A percentile compares a stretch with the other conserved stretches of the same genome.
These are phyloP conservation scores for Perca fluviatilis DNA, from an alignment of 2,113 vertebrate genomes.

Conservation along the genomic window DNA sequence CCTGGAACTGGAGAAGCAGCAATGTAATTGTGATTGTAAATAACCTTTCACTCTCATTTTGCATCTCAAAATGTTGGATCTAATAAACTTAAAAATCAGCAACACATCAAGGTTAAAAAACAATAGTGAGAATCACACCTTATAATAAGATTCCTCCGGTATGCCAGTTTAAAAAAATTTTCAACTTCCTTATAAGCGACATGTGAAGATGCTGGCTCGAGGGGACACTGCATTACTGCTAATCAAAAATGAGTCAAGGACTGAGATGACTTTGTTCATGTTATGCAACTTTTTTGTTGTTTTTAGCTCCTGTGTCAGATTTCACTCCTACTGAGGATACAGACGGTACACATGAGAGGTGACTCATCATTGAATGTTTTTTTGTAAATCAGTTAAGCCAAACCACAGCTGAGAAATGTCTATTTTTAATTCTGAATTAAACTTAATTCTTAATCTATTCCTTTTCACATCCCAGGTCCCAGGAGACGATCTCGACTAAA, in stretches of 20 bases:
- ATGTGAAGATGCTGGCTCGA: not conserved
- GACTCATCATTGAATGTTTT: not conserved
- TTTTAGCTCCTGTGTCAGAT: slow-evolving; percentile 48
- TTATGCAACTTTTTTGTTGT: not conserved
- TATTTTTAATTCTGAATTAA: not conserved
- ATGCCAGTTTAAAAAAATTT: not conserved
- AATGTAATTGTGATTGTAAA: not conserved
- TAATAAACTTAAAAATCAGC: not conserved
- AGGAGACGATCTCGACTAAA: slow-evolving; percentile 69
- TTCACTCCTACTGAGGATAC: slow-evolving; percentile 25
- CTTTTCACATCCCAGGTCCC: slow-evolving; percentile 48
- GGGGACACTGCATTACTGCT: not conserved
- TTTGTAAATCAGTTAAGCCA: not conserved
- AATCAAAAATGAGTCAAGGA: not conserved
- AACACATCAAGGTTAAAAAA: not conserved
- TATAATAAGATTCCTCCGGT: not conserved
- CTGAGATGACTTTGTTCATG: not conserved
- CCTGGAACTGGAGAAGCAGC: not conserved
- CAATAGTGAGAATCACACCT: not conserved
- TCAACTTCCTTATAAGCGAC: not conserved
- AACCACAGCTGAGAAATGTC: slow-evolving; percentile 4
- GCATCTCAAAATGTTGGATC: not conserved
- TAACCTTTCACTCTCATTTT: not conserved
- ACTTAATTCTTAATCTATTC: slow-evolving; percentile 1
- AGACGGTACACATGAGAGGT: slow-evolving; percentile 61